Conservation (phyloP, 2,113 vertebrate species). For the Rhombomys opimus region DNA sequence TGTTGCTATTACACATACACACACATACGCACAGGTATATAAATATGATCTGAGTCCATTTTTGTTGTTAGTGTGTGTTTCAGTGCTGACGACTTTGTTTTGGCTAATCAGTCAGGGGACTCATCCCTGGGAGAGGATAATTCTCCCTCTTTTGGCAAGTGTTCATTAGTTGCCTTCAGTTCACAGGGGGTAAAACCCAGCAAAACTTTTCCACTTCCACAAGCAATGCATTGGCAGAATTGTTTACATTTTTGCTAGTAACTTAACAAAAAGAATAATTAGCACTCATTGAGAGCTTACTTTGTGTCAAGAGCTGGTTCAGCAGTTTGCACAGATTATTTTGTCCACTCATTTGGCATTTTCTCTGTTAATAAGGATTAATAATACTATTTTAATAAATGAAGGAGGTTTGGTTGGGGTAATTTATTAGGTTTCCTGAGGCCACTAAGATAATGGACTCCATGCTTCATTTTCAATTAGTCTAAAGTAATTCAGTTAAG, state of each 20-base stretch:
- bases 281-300: not conserved
- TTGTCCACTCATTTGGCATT: not conserved
- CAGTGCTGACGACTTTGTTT: not conserved
- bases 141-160: not conserved
- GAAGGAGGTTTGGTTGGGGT: not conserved
- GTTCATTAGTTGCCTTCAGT: not conserved
- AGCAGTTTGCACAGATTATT: not conserved
- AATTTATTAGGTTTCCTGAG: slow-evolving; percentile 31
- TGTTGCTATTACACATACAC: not conserved
- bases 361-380: not conserved
- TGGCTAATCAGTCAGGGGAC: not conserved
- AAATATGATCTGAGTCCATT: not conserved
- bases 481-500: not conserved
- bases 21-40: not conserved
- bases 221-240: not conserved
- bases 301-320: not conserved
- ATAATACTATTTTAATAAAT: slow-evolving; percentile 19
- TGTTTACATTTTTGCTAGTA: not conserved
- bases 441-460: not conserved
- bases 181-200: not conserved
- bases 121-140: not conserved
- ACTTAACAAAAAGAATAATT: not conserved
- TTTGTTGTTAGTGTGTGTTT: not conserved
- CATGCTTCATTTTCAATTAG: not conserved
- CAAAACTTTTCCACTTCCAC: not conserved